These are phyloP conservation scores for Pheosia tremula DNA, from an alignment of 2,888 invertebrate species.

Conservation along the genomic window DNA sequence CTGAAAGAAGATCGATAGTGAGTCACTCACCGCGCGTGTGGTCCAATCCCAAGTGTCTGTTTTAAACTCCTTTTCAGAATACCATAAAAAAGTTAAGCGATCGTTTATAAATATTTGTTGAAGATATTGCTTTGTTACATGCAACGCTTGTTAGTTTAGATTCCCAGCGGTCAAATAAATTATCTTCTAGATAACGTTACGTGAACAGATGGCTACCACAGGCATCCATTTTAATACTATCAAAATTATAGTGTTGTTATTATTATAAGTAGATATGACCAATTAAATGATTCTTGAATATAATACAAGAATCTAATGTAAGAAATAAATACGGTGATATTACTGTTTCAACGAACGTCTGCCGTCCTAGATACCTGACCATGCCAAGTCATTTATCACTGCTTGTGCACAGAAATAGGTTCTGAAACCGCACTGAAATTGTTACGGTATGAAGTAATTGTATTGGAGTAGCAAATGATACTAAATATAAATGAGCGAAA, in stretches of 20 bases:
- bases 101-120: slow-evolving; percentile 47
- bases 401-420: background rate
- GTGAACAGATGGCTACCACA: slow-evolving; percentile 8
- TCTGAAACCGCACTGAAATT: background rate
- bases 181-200: slow-evolving; percentile 6
- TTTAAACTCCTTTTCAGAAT: slow-evolving; percentile 47
- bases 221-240: background rate
- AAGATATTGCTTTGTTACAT: slow-evolving; percentile 36
- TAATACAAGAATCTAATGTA: background rate
- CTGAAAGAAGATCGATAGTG: slow-evolving; percentile 33
- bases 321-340: background rate
- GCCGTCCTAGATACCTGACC: background rate
- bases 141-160: slow-evolving; percentile 30
- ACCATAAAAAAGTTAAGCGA: slow-evolving; percentile 43
- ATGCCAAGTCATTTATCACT: background rate
- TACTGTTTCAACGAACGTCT: background rate
- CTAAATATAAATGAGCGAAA: no score
- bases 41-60: slow-evolving; percentile 51
- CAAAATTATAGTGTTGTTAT: background rate
- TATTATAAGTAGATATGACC: background rate
- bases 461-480: no score
- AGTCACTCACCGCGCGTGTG: slow-evolving; percentile 56
- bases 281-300: background rate
- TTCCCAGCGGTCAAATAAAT: slow-evolving; percentile 18
- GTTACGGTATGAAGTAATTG: no score